Evolutionary conservation across 2,797 vertebrate genomes (phyloP).

Genomic region (Mus minutoides): DNA sequence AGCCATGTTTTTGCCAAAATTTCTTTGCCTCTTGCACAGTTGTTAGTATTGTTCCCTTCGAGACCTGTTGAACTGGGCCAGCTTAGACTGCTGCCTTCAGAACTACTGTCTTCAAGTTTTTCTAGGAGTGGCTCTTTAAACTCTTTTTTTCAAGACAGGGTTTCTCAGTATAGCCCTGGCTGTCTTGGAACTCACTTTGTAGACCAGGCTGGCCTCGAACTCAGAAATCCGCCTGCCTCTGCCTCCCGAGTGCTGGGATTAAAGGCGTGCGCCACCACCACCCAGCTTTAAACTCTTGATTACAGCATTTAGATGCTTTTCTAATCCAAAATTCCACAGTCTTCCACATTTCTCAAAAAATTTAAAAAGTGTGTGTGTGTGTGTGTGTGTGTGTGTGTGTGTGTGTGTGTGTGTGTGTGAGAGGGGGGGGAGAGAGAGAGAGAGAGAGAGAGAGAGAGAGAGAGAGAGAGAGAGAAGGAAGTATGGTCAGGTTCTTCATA

Average conservation of each 20-base stretch:
- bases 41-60: neutral
- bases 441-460: too few relatives aligned
- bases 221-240: too few relatives aligned
- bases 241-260: too few relatives aligned
- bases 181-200: too few relatives aligned
- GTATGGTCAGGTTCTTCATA: neutral
- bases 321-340: neutral
- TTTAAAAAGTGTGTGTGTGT: neutral
- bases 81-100: neutral
- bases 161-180: too few relatives aligned
- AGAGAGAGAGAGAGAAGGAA: too few relatives aligned
- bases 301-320: neutral
- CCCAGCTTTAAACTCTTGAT: neutral
- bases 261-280: too few relatives aligned
- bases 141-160: too few relatives aligned
- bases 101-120: neutral
- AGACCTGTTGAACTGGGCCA: neutral
- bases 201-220: too few relatives aligned
- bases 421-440: too few relatives aligned
- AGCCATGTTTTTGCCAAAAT: neutral
- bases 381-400: neutral
- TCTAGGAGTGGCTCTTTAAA: neutral
- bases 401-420: neutral
- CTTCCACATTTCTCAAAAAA: neutral
- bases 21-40: neutral